Base-by-base conservation (phyloP, 2,888 invertebrate genomes). In the Dichetophora obliterata region DNA sequence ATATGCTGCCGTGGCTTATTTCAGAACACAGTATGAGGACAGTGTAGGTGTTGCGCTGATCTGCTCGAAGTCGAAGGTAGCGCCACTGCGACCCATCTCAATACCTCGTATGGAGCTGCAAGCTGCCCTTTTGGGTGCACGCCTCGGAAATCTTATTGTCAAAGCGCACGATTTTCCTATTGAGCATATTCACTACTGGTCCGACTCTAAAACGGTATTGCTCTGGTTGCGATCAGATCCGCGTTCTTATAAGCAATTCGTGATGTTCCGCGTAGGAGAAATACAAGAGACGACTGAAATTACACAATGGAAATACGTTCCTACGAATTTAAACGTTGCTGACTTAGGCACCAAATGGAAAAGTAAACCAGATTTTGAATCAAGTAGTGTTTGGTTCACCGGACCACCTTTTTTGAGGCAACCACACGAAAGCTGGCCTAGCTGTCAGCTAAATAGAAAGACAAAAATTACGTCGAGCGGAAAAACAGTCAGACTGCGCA, bases 191-290 rank as follows among this genome's bases (percentile, higher is more conserved):
- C 34, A 71, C 80, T 31, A 52, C 81, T 0, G 81, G 37, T 37
- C 37, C 54, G 83, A 85, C 61, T 85, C 84, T 1, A 81, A 76
- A 71, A 82, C 80, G 3, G 83, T 82, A 16, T 48, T 84, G 19
- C 59, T 71, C 9, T 84, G 83, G 84, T 69, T 85, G 6, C 59
- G 76, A 43, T 81, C 81, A 5, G 82, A 83, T 9, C 79, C 80
- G 2, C 76, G 83, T 63, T 57, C 11, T 3, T 79, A 69, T 48
- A 77, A 79, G 19, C 78, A 81, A 71, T 81, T 81, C n/a, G 81
- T 80, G 1, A 77, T 78, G 77, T 78, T 79, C 34, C 72, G 80
- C 24, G 48, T 81, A n/a, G n/a, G n/a, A n/a, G n/a, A n/a, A n/a
- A n/a, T n/a, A n/a, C n/a, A n/a, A n/a, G n/a, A n/a, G n/a, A n/a